Evolutionary conservation across 2,113 vertebrate species (phyloP).

Genomic region (Clarias batrachus): DNA sequence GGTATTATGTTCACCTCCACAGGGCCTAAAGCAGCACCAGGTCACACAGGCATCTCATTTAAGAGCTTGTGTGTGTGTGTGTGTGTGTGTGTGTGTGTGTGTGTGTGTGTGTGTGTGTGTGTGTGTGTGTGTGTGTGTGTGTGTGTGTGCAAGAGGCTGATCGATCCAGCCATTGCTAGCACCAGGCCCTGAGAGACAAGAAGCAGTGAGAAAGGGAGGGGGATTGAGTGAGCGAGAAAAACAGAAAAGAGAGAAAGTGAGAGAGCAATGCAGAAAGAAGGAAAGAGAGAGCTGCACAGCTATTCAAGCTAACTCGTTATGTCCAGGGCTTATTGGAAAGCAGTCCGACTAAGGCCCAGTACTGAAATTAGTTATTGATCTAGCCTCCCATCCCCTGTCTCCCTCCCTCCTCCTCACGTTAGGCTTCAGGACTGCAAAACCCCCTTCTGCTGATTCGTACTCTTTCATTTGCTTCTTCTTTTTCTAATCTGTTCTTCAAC

Average conservation of each 20-base stretch:
- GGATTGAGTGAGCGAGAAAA: conserved; percentile 51
- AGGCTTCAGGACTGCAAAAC: conserved; percentile 59
- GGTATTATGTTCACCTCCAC: conserved; percentile 20
- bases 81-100: conserved; percentile 25
- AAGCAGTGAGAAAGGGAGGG: conserved; percentile 40
- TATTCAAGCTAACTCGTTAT: conserved; percentile 72
- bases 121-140: not conserved
- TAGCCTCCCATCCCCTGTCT: conserved; percentile 45
- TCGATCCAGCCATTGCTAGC: conserved; percentile 57
- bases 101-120: conserved; percentile 33
- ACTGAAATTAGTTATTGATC: conserved; percentile 82
- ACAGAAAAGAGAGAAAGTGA: conserved; percentile 37
- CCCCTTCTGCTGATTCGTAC: conserved; percentile 62
- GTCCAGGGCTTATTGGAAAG: conserved; percentile 72
- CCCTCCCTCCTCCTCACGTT: conserved; percentile 41
- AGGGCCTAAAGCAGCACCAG: conserved; percentile 9
- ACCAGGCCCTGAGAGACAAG: conserved; percentile 57
- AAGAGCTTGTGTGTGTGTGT: conserved; percentile 16
- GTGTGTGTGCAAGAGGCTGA: conserved; percentile 26
- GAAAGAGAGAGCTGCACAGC: conserved; percentile 50
- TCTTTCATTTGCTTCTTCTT: conserved; percentile 56
- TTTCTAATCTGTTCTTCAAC: conserved; percentile 35
- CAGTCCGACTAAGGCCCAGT: conserved; percentile 69
- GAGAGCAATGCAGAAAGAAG: conserved; percentile 25
- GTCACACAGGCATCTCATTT: conserved; percentile 33